Evolutionary conservation across 2,888 invertebrate genomes (phyloP).

Genomic region (Nebria salina): DNA sequence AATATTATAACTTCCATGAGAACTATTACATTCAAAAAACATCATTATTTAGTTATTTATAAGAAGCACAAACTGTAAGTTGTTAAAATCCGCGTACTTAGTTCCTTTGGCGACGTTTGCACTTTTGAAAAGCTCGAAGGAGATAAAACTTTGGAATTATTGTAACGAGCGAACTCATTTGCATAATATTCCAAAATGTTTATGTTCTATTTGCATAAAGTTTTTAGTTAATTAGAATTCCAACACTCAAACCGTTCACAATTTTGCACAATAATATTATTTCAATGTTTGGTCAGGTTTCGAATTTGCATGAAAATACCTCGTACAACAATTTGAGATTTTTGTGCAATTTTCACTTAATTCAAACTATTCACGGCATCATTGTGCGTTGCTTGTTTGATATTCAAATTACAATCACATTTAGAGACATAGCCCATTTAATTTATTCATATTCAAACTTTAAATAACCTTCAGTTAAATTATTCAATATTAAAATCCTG

Average conservation of each 20-base stretch:
- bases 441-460: too few relatives aligned
- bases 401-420: too few relatives aligned
- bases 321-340: background rate
- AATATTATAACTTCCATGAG: too few relatives aligned
- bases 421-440: too few relatives aligned
- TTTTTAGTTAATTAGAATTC: slow-evolving; percentile 42
- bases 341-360: background rate
- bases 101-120: slow-evolving; percentile 20
- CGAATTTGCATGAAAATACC: background rate
- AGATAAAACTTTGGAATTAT: slow-evolving; percentile 32
- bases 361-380: too few relatives aligned
- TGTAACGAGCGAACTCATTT: slow-evolving; percentile 37
- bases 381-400: too few relatives aligned
- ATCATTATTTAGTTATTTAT: too few relatives aligned
- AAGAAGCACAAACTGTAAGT: too few relatives aligned
- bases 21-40: too few relatives aligned
- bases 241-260: slow-evolving; percentile 11
- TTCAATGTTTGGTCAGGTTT: slow-evolving; percentile 11
- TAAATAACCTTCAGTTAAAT: too few relatives aligned
- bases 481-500: too few relatives aligned
- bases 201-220: slow-evolving; percentile 41
- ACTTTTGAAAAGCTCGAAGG: slow-evolving; percentile 27
- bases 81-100: too few relatives aligned
- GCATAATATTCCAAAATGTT: slow-evolving; percentile 35
- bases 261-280: slow-evolving; percentile 31